Evolutionary conservation across 1,140 invertebrate genomes (phyloP).

Genomic region (Pygmarrhopalites habei): DNA sequence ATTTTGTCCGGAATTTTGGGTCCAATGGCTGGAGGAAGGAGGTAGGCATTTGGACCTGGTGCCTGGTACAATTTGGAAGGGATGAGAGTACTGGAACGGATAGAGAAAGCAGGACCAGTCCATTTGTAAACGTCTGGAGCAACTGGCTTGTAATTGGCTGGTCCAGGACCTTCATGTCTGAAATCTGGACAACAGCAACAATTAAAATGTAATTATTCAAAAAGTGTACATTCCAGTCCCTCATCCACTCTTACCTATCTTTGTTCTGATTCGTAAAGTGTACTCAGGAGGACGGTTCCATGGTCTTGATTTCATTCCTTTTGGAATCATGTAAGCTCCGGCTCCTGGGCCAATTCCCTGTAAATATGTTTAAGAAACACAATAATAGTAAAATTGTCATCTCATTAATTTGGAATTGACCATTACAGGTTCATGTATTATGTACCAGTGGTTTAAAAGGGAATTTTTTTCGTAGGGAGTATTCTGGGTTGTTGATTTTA

Average conservation of each 20-base stretch:
- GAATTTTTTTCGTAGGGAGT: slow-evolving; percentile 20
- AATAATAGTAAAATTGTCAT: too few species aligned
- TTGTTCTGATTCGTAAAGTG: slow-evolving; percentile 3
- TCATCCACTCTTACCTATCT: slow-evolving; percentile 6
- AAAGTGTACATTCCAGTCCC: too few species aligned
- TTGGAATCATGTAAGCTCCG: slow-evolving; percentile 10
- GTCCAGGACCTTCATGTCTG: slow-evolving; percentile 4
- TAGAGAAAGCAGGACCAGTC: not conserved
- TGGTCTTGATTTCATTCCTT: slow-evolving; percentile 18
- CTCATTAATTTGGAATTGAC: too few species aligned
- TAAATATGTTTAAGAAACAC: too few species aligned
- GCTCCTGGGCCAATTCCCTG: slow-evolving; percentile 23
- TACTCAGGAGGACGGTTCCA: slow-evolving; percentile 6
- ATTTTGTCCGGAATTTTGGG: slow-evolving; percentile 30
- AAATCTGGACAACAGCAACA: too few species aligned
- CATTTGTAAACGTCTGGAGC: not conserved
- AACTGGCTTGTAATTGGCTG: slow-evolving; percentile 2
- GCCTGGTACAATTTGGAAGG: not conserved
- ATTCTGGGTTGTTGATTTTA: slow-evolving; percentile 31
- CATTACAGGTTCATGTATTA: too few species aligned
- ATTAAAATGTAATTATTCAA: too few species aligned
- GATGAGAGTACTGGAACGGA: not conserved
- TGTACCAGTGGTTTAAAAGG: not conserved
- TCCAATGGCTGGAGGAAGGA: slow-evolving; percentile 20
- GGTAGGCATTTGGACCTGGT: slow-evolving; percentile 24